Base-by-base conservation (phyloP, 2,797 vertebrate species). In the Gephyroberyx darwinii region DNA sequence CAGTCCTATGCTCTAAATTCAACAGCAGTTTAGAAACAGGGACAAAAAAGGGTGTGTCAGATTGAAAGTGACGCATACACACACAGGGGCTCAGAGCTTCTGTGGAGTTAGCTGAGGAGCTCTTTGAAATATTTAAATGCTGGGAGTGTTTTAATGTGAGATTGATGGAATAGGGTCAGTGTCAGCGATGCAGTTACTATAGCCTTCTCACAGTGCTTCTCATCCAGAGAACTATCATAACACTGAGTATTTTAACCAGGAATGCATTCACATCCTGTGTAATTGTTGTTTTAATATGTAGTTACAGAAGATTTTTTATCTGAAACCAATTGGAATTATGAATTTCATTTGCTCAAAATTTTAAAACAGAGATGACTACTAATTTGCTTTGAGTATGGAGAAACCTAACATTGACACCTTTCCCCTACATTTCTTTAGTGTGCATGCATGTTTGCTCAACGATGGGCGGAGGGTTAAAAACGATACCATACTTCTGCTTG, bases 81-180 rank as follows among this genome's bases (percentile, higher is more conserved):
- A 54, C 60, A 69, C 31, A 57, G 56, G 69, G 66, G 72, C 72
- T 69, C 64, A 58, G 65, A 81, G 89, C 75, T 78, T 81, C 82
- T 77, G 78, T 75, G 80, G 69, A 83, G 78, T 79, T 77, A 78
- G 68, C 83, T 47, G 50, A 78, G 79, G 69, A 88, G 68, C 76
- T 89, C 84, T 91, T 89, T 94, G 84, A 93, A 93, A 93, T 92
- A 94, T 93, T 93, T 89, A 93, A 92, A 92, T 88, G 88, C 82
- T 79, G 65, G 51, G 68, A 88, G 83, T 74, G 69, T 89, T 90
- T 91, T 88, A 87, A 90, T 89, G 81, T 75, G 70, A 91, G 90
- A 92, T 90, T 92, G 91, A 93, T 91, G 84, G 90, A 94, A 94
- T 91, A 90, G 77, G 92, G 92, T 89, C 91, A 91, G 73, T 84